Evolutionary conservation across 2,797 vertebrate species (phyloP).

Genomic region (Astyanax mexicanus): DNA sequence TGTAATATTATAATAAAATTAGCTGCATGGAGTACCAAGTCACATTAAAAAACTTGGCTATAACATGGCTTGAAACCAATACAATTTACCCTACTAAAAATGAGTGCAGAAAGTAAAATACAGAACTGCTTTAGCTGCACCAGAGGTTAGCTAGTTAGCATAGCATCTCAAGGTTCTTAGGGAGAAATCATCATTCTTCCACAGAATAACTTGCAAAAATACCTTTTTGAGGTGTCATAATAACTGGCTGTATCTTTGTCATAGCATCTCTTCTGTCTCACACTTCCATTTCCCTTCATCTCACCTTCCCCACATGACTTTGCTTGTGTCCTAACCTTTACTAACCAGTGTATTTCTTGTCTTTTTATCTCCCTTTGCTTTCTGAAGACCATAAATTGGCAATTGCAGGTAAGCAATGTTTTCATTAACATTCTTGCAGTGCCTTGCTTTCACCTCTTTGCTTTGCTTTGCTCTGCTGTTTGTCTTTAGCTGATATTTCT

Average conservation of each 20-base stretch:
- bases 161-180: too few relatives aligned
- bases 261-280: conserved; percentile 8
- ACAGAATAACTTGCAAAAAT: too few relatives aligned
- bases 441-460: conserved; percentile 16
- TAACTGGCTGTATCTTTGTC: conserved; percentile 27
- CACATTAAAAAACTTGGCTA: too few relatives aligned
- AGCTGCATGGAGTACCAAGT: too few relatives aligned
- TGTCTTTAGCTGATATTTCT: conserved; percentile 8
- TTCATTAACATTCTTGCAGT: conserved; percentile 22
- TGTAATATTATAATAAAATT: too few relatives aligned
- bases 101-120: too few relatives aligned
- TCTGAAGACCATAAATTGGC: conserved; percentile 80
- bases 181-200: too few relatives aligned
- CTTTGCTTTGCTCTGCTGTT: too few relatives aligned
- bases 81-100: too few relatives aligned
- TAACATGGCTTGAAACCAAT: too few relatives aligned
- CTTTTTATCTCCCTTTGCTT: conserved; percentile 60
- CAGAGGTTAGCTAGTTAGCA: too few relatives aligned
- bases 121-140: too few relatives aligned
- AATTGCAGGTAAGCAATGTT: conserved; percentile 77
- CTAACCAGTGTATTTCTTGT: conserved; percentile 45
- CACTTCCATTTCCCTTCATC: conserved; percentile 11
- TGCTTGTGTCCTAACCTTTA: conserved; percentile 38
- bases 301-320: conserved; percentile 10
- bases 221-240: not conserved